phyloP scores from a whole-genome alignment of 1,140 invertebrate species.

The Polypedilum vanderplanki region DNA sequence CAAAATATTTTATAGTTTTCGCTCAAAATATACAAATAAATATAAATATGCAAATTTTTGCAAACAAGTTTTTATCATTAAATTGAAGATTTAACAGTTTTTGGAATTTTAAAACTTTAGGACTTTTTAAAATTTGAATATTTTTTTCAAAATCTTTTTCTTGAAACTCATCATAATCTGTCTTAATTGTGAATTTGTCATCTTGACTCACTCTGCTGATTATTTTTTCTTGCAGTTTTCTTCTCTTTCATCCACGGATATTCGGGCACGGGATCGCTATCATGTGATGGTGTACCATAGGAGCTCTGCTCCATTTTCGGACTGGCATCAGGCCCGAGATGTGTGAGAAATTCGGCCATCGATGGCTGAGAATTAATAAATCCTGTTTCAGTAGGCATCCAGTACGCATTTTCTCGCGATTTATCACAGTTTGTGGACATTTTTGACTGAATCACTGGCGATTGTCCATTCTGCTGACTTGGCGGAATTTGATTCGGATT shows the following conservation, averaged over 20 bases:
- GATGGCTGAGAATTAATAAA: slow-evolving; percentile 89
- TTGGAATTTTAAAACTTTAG: no score
- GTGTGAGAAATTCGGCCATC: slow-evolving; percentile 84
- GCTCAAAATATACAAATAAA: slow-evolving; percentile 23
- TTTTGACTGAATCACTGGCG: slow-evolving; percentile 40
- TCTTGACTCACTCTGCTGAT: slow-evolving; percentile 58
- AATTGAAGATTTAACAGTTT: slow-evolving; percentile 1
- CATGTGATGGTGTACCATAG: slow-evolving; percentile 48
- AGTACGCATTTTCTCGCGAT: slow-evolving; percentile 39
- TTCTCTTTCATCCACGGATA: slow-evolving; percentile 98
- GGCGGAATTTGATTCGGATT: slow-evolving; percentile 6
- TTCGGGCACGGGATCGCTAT: slow-evolving; percentile 71
- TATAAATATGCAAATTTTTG: no score
- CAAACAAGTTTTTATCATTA: no score
- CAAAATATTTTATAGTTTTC: slow-evolving; percentile 34
- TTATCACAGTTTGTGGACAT: slow-evolving; percentile 45
- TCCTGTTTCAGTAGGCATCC: slow-evolving; percentile 63
- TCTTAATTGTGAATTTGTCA: no score
- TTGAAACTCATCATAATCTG: no score
- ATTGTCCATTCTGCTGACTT: slow-evolving; percentile 32
- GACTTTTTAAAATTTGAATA: no score
- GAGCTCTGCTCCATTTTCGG: slow-evolving; percentile 45
- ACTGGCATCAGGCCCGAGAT: slow-evolving; percentile 53
- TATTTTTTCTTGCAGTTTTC: slow-evolving; percentile 83
- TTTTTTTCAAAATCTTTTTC: no score